phyloP scores from a whole-genome alignment of 2,113 vertebrate species.

The Phaethon lepturus region DNA sequence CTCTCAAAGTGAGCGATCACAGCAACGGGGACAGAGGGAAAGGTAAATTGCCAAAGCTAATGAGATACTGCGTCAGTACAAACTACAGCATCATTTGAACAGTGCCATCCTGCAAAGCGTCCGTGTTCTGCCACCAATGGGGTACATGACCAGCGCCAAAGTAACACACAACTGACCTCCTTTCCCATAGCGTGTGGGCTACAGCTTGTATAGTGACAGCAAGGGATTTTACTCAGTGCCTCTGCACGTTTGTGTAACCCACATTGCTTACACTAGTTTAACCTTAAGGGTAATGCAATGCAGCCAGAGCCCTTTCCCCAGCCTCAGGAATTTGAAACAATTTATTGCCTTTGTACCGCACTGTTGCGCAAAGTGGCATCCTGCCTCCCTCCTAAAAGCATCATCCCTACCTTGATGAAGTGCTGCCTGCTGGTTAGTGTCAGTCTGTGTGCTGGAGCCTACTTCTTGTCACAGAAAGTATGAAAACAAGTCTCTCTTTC shows the following conservation, averaged over 20 bases:
- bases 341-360: background rate
- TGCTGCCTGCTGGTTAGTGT: background rate
- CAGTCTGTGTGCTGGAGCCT: background rate
- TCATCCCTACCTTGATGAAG: background rate
- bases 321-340: background rate
- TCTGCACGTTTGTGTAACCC: background rate
- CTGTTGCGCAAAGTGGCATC: fast-evolving
- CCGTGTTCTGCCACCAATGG: background rate
- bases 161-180: fast-evolving
- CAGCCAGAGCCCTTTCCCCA: background rate
- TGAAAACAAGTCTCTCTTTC: background rate
- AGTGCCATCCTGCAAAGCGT: background rate
- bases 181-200: fast-evolving
- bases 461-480: background rate
- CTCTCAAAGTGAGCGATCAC: background rate
- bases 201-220: fast-evolving
- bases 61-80: background rate
- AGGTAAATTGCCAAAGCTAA: background rate
- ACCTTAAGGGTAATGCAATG: background rate
- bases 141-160: background rate
- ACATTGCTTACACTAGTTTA: background rate
- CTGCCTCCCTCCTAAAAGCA: background rate
- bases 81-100: background rate
- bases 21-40: fast-evolving
- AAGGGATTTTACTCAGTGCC: background rate